Conservation (phyloP, 2,888 invertebrate genomes). For the Acanthosepion lycidas region DNA sequence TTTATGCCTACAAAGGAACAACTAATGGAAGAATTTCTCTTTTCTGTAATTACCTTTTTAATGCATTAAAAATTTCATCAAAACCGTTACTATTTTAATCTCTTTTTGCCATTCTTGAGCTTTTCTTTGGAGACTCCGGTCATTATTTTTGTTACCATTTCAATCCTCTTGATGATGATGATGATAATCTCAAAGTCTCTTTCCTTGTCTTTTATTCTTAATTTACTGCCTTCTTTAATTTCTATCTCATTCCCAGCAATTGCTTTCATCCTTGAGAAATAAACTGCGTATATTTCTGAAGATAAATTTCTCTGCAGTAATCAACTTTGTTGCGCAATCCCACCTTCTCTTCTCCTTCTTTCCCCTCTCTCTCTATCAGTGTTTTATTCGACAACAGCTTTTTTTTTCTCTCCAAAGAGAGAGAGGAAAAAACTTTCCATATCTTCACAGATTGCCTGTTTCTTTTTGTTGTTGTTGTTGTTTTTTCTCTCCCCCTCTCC, state of each 20-base stretch:
- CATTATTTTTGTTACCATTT: not conserved
- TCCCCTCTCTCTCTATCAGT: no score
- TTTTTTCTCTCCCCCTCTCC: not conserved
- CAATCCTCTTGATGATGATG: not conserved
- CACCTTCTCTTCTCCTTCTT: no score
- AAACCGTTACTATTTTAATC: not conserved
- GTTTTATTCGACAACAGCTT: no score
- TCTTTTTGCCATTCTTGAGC: not conserved
- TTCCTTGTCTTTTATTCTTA: not conserved
- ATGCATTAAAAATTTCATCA: constrained; percentile 33
- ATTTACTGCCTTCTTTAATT: not conserved
- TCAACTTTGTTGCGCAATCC: no score
- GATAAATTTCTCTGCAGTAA: no score
- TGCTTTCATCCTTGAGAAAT: no score
- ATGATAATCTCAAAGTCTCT: not conserved
- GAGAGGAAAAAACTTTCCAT: no score
- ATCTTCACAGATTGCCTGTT: no score
- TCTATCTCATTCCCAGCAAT: not conserved
- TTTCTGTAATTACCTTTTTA: constrained; percentile 22
- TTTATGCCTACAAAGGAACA: not conserved
- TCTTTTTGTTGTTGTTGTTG: no score
- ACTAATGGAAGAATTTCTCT: not conserved
- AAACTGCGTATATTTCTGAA: no score
- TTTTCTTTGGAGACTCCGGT: not conserved
- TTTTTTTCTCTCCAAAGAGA: no score